A percentile compares a stretch with the other conserved stretches of the same genome.
Conservation (phyloP, 2,797 vertebrate genomes). For the Muraenolepis orangiensis region DNA sequence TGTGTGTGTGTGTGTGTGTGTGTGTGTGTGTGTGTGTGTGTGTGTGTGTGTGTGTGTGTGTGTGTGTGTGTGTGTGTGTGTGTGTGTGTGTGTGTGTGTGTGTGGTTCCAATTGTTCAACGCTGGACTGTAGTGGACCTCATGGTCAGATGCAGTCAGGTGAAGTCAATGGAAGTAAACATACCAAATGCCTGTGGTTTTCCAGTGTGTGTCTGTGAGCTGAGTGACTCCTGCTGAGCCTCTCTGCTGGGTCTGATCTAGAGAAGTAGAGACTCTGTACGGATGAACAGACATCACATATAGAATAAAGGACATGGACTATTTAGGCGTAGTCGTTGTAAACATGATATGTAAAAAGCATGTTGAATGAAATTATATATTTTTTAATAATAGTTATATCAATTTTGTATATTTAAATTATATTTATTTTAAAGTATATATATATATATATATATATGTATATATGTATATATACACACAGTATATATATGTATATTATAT, state of each 20-base stretch:
- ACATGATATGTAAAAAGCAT: too few relatives aligned
- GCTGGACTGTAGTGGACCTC: background rate
- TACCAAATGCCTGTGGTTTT: background rate
- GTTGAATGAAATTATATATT: background rate
- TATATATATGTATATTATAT: too few relatives aligned
- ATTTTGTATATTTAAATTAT: too few relatives aligned
- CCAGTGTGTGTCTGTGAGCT: background rate
- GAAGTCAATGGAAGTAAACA: background rate
- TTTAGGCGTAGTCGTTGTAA: background rate
- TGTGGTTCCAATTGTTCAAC: background rate
- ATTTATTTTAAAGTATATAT: too few relatives aligned
- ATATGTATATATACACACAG: too few relatives aligned
- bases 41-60: too few relatives aligned
- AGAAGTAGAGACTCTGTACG: too few relatives aligned
- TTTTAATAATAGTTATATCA: too few relatives aligned
- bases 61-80: background rate
- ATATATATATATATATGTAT: background rate
- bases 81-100: too few relatives aligned
- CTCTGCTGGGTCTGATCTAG: background rate
- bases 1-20: slow-evolving; percentile 22
- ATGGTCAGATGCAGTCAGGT: background rate
- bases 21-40: background rate
- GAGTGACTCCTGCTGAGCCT: background rate
- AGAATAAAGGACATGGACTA: background rate
- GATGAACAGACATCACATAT: background rate